phyloP scores from a whole-genome alignment of 2,888 invertebrate genomes.

The Scaptomyza flava region DNA sequence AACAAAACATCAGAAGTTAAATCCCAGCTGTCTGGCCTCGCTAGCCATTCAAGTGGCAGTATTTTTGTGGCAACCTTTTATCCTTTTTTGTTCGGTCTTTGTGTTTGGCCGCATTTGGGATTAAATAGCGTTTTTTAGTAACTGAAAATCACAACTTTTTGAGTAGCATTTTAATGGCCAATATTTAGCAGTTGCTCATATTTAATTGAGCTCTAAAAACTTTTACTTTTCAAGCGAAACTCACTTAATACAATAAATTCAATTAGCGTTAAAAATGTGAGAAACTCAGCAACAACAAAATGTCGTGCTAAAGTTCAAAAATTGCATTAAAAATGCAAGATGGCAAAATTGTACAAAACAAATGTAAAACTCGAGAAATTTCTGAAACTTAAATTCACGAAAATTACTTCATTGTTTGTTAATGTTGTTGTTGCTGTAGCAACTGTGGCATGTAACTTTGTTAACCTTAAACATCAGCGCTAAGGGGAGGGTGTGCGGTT shows the following conservation, averaged over 20 bases:
- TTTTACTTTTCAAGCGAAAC: slow-evolving; percentile 69
- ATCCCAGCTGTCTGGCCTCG: not conserved
- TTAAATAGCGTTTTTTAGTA: slow-evolving; percentile 43
- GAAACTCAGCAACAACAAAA: slow-evolving; percentile 22
- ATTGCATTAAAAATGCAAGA: slow-evolving; percentile 60
- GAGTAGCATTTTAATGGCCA: slow-evolving; percentile 45
- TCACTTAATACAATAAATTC: slow-evolving; percentile 40
- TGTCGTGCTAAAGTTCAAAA: slow-evolving; percentile 63
- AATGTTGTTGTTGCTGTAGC: slow-evolving; percentile 51
- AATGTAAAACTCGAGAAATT: slow-evolving; percentile 56
- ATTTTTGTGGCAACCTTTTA: slow-evolving; percentile 1
- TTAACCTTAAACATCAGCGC: slow-evolving; percentile 56
- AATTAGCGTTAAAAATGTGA: slow-evolving; percentile 20
- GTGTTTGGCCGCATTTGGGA: slow-evolving; percentile 17
- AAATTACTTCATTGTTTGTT: slow-evolving; percentile 58
- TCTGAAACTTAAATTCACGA: slow-evolving; percentile 41
- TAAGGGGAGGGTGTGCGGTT: not conserved
- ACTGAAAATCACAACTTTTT: slow-evolving; percentile 36
- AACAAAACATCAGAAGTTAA: not conserved
- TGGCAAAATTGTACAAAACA: slow-evolving; percentile 27
- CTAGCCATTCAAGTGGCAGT: slow-evolving; percentile 2
- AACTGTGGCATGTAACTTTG: slow-evolving; percentile 65
- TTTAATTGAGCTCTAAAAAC: slow-evolving; percentile 71
- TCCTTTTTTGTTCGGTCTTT: not conserved
- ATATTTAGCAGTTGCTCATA: slow-evolving; percentile 39